Conservation (phyloP, 2,888 invertebrate genomes). For the Erebia palarica region DNA sequence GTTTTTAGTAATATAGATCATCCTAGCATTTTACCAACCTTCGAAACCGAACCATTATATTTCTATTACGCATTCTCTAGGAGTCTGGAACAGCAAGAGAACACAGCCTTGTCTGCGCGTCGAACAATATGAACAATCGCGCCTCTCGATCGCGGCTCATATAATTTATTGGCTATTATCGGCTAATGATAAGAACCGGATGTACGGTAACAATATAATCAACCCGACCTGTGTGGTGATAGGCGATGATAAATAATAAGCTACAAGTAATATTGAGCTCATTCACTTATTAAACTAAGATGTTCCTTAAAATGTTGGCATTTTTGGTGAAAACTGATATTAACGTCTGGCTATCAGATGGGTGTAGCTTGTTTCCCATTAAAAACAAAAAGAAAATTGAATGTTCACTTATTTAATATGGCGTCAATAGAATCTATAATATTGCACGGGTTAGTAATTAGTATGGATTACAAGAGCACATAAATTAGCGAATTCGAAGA, state of each 20-base stretch:
- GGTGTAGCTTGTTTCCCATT: no score
- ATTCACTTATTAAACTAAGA: background rate
- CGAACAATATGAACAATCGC: conserved; percentile 26
- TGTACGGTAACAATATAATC: conserved; percentile 41
- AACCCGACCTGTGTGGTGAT: conserved; percentile 36
- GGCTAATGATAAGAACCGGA: conserved; percentile 47
- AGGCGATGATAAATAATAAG: conserved; percentile 33
- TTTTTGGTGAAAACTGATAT: no score
- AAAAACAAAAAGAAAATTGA: background rate
- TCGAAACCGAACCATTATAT: background rate
- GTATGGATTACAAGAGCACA: conserved; percentile 83
- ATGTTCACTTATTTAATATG: background rate
- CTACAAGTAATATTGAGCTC: conserved; percentile 28
- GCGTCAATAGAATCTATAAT: conserved; percentile 65
- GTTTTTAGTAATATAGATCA: no score
- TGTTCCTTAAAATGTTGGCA: no score
- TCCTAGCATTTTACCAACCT: no score
- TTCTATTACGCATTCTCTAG: background rate
- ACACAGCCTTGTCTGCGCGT: conserved; percentile 21
- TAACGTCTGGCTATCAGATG: no score
- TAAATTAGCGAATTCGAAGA: conserved; percentile 81
- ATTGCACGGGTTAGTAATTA: conserved; percentile 62
- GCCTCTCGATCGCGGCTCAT: conserved; percentile 32
- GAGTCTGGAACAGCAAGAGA: conserved; percentile 1
- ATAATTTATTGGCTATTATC: conserved; percentile 51